Percentiles rank a stretch among this genome's conserved stretches.
phyloP scores from a whole-genome alignment of 2,797 vertebrate species.

The Hyperoplus immaculatus region DNA sequence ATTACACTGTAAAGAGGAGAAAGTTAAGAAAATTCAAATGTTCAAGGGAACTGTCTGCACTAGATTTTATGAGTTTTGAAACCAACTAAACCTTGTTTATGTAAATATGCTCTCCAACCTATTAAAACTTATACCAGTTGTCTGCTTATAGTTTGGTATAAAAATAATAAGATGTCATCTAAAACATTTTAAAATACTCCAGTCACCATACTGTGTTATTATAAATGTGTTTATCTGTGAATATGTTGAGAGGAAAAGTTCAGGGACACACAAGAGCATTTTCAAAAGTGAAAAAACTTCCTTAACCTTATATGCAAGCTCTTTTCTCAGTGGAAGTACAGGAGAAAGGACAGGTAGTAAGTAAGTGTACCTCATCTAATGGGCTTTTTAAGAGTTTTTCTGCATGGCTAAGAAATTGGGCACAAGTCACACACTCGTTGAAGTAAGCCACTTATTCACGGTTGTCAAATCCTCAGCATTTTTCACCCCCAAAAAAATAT shows the following conservation, averaged over 20 bases:
- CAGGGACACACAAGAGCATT: background rate
- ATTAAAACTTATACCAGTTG: too few relatives aligned
- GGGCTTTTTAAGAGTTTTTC: slow-evolving; percentile 2
- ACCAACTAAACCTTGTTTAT: too few relatives aligned
- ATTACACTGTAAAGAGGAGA: background rate
- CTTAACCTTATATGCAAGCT: slow-evolving; percentile 8
- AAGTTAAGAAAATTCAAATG: too few relatives aligned
- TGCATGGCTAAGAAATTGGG: background rate
- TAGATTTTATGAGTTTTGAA: too few relatives aligned
- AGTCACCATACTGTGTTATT: background rate
- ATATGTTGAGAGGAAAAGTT: background rate
- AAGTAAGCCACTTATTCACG: background rate
- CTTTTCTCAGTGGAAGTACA: background rate
- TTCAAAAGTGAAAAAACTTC: slow-evolving; percentile 5
- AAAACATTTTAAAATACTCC: too few relatives aligned
- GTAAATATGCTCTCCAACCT: too few relatives aligned
- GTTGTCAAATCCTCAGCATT: slow-evolving; percentile 27
- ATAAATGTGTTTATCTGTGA: background rate
- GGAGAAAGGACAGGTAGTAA: background rate
- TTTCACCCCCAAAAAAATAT: background rate
- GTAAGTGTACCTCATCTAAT: background rate
- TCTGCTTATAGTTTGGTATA: too few relatives aligned
- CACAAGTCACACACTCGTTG: background rate
- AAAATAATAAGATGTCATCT: too few relatives aligned
- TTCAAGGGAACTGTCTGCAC: too few relatives aligned